Evolutionary conservation across 2,797 vertebrate species (phyloP), one percentile per base, ranked within the genome.

Genomic region (Lepus townsendii): DNA sequence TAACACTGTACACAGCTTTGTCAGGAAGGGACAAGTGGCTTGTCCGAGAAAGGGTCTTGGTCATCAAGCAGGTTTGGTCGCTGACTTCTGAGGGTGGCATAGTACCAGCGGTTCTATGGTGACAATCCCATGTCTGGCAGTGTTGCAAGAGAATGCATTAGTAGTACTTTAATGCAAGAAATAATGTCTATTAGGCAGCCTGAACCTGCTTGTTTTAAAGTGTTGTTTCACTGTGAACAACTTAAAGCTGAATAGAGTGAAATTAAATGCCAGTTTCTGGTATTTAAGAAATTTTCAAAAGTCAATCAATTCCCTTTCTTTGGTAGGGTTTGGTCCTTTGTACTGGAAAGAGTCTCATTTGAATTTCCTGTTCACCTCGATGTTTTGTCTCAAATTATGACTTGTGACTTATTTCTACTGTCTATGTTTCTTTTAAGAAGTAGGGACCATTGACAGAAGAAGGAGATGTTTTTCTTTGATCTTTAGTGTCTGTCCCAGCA

Each of bases 1-100:
- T 99, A 99, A 99, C 99, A 99, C 99, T 99, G 99, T 98, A 99
- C 99, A 99, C 99, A 99, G 99, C 99, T 99, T 99, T 98, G 99
- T 99, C 99, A 98, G 98, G 98, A 99, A 99, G 99, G 98, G 99
- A 98, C 98, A 98, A 98, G 99, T 99, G 99, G 99, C 98, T 98
- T 99, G 97, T 97, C 96, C 98, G 97, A 98, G 98, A 98, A 98
- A 98, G 98, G 97, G 97, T 96, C 98, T 98, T 97, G 97, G 98
- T 99, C 98, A 98, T 97, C 97, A 94, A 98, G 98, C 98, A 99
- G 98, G 98, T 98, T 98, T 97, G 50, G 96, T 98, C 97, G 98
- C 98, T 96, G 66, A 90, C 92, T 90, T 32, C 91, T 96, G 96
- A 96, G 96, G 91, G 95, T 95, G 27, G 78, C 85, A 88, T 94